Evolutionary conservation across 2,113 vertebrate species (phyloP), one percentile per base, ranked within the genome.

Genomic region (Apeltes quadracus): DNA sequence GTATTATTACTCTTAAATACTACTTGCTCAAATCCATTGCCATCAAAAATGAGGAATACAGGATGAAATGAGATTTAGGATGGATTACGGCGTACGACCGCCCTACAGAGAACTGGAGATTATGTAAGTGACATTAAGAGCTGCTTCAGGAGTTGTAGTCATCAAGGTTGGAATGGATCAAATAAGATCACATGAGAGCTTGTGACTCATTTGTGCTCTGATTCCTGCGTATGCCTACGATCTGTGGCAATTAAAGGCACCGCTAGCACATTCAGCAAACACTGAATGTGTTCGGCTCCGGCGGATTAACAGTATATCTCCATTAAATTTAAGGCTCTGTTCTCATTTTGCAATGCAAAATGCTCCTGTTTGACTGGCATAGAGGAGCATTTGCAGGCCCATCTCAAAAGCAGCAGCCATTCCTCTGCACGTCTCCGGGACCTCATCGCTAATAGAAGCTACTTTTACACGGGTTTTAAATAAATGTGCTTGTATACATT

Each of bases 21-120:
- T 76, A 73, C 73, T 74, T 68, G 56, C 44, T 25, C 38, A 78
- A 85, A 86, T 83, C 70, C 76, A 12, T 15, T 38, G 22, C 65
- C 59, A 59, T 77, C 14, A 65, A 22, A 76, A 76, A 74, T 73
- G 79, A 57, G 23, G 29, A 73, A 83, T 77, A 75, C 76, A 72
- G 63, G 51, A 69, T 34, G 27, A 86, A 87, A 88, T 82, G 44
- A 75, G 88, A 90, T 88, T 82, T 68, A 62, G 27, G 20, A 34
- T 61, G 79, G 87, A 89, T 91, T 90, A 88, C 20, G 23, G 51
- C 58, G 53, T 83, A 75, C 69, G 41, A 62, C 39, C 3, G 39
- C 76, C 67, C 79, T 84, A 86, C 84, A 59, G 66, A 67, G 87
- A 86, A 89, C 63, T 7, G 46, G 23, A 34, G 32, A 85, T 87